Percentiles rank a stretch among this genome's conserved stretches.
phyloP scores from a whole-genome alignment of 2,888 invertebrate species.

The Epinotia nisella region DNA sequence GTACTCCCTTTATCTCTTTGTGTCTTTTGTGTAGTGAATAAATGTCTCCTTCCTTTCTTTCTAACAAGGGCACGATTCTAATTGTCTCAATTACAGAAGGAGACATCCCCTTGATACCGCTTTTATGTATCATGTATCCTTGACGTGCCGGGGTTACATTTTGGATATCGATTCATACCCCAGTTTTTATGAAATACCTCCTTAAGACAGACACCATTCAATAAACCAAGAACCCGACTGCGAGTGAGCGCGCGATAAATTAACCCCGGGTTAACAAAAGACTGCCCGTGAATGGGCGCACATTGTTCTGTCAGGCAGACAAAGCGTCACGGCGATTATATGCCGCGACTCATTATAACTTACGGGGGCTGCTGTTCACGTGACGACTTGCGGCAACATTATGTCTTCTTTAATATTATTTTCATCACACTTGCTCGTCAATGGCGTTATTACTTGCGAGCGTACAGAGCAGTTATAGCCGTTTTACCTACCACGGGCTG shows the following conservation, averaged over 20 bases:
- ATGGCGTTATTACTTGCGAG: no score
- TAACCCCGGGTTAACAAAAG: conserved; percentile 42
- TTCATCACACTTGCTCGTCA: no score
- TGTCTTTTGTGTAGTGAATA: no score
- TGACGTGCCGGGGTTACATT: no score
- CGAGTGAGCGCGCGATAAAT: conserved; percentile 40
- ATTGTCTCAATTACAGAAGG: no score
- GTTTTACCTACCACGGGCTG: no score
- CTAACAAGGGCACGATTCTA: no score
- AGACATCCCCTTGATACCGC: no score
- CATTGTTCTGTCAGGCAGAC: conserved; percentile 42
- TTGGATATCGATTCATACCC: neutral
- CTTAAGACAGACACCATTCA: conserved; percentile 30
- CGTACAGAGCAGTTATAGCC: no score
- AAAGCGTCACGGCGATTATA: conserved; percentile 41
- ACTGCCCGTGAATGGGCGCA: conserved; percentile 41
- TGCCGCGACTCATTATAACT: conserved; percentile 41
- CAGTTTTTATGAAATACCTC: neutral
- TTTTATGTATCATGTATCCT: no score
- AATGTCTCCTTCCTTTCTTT: no score
- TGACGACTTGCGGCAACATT: neutral
- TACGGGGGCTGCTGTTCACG: conserved; percentile 35
- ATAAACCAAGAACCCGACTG: conserved; percentile 35
- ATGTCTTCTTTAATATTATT: neutral
- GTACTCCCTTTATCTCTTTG: no score